phyloP scores from a whole-genome alignment of 2,888 invertebrate genomes.

The Mimumesa dahlbomi region DNA sequence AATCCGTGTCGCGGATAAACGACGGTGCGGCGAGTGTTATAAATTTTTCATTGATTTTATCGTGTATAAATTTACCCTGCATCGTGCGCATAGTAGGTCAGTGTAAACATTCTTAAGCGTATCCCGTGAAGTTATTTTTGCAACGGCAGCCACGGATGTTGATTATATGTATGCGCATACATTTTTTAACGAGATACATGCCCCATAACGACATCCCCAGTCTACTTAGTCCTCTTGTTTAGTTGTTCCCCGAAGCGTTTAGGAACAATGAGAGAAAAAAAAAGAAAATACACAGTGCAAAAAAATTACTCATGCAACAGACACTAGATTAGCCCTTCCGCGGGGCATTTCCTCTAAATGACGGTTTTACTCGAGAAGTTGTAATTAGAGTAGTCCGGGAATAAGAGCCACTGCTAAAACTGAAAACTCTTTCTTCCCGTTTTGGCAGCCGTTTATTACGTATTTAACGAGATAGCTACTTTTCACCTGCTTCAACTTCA shows the following conservation, averaged over 20 bases:
- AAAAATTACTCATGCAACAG: conserved; percentile 19
- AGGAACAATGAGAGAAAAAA: too few relatives aligned
- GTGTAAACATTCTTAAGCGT: not conserved
- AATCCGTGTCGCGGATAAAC: too few relatives aligned
- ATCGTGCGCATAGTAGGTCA: conserved; percentile 19
- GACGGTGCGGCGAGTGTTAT: not conserved
- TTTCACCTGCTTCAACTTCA: not conserved
- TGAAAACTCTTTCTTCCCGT: conserved; percentile 20
- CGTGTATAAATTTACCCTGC: conserved; percentile 26
- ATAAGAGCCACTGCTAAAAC: conserved; percentile 12
- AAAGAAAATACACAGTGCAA: not conserved
- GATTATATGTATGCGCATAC: conserved; percentile 40
- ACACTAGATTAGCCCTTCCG: conserved; percentile 7
- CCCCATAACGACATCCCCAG: not conserved
- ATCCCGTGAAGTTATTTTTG: conserved; percentile 26
- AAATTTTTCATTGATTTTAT: conserved; percentile 29
- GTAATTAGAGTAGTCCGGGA: conserved; percentile 20
- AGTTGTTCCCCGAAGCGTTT: conserved; percentile 7
- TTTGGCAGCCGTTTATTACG: conserved; percentile 21
- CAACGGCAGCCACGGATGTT: conserved; percentile 5
- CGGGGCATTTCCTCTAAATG: conserved; percentile 1
- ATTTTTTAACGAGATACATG: not conserved
- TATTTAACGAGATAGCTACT: conserved; percentile 8
- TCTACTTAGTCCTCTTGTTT: not conserved
- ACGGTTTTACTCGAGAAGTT: conserved; percentile 7